A percentile compares a stretch with the other conserved stretches of the same genome.
Evolutionary conservation across 2,888 invertebrate genomes (phyloP).

Genomic region (Apamea epomidion): DNA sequence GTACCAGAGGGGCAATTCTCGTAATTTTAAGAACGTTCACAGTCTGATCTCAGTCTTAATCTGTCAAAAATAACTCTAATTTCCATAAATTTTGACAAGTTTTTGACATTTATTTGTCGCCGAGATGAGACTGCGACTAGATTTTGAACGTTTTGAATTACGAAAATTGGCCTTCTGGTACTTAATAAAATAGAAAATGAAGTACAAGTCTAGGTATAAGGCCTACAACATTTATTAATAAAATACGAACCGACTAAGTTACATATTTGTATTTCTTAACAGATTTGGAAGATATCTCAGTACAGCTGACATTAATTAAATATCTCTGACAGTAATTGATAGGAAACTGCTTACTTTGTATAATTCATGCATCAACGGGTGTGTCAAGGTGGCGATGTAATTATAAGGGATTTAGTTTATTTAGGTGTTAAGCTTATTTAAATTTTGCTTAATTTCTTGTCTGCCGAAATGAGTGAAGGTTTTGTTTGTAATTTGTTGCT

Average conservation of each 20-base stretch:
- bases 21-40: too few species aligned
- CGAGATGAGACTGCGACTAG: too few species aligned
- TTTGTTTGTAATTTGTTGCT: neutral
- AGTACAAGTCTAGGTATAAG: too few species aligned
- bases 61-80: too few species aligned
- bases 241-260: neutral
- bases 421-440: neutral
- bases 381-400: slow-evolving; percentile 32
- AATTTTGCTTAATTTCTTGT: neutral
- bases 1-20: too few species aligned
- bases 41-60: too few species aligned
- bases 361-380: slow-evolving; percentile 49
- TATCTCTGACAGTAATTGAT: slow-evolving; percentile 57
- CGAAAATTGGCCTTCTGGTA: too few species aligned
- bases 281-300: slow-evolving; percentile 24
- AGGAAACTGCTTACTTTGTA: slow-evolving; percentile 56
- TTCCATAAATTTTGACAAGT: too few species aligned
- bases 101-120: too few species aligned
- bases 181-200: too few species aligned
- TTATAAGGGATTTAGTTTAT: slow-evolving; percentile 24
- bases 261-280: slow-evolving; percentile 12
- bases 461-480: neutral
- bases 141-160: too few species aligned
- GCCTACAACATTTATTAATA: neutral
- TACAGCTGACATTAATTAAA: slow-evolving; percentile 51